Evolutionary conservation across 2,888 invertebrate species (phyloP), one percentile per base, ranked within the genome.

Genomic region (Ectemnius lituratus): DNA sequence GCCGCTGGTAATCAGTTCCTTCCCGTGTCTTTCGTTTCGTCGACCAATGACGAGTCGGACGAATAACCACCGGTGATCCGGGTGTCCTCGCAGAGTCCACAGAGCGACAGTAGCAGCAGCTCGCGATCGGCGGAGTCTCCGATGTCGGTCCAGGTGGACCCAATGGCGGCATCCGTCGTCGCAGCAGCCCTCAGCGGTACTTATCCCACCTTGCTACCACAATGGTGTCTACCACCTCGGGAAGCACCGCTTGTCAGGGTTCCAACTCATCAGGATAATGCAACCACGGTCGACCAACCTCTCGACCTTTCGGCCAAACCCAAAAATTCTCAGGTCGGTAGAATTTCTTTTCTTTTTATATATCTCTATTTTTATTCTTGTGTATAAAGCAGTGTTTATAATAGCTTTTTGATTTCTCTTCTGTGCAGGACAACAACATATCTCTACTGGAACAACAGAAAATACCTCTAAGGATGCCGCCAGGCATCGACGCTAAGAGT

Each of bases 231-330:
- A 73, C 87, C 87, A 70, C 86, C 86, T 67, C 86, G 84, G 67
- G 93, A 93, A 70, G 91, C 92, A 88, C 90, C 91, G 82, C 87
- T 87, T 90, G 63, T 91, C 91, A 76, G 91, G 91, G 74, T 90
- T 84, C 90, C 87, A 68, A 79, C 87, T 64, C 89, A 89, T 73
- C 90, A 88, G 80, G 90, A 90, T 79, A 88, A 84, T 77, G 85
- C 88, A 75, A 84, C 88, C 80, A 86, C 86, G 87, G 92, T 93
- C 79, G 96, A 96, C 89, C 96, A 96, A 91, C 97, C 97, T 20
- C 93, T 97, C 87, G 97, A 97, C 93, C 94, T 97, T 88, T 97
- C 96, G 92, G 95, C 96, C 89, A 96, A 93, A 94, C 93, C 95
- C 93, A 87, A 94, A 89, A 90, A 86, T 82, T 89, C 89, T 88